Percentiles rank a stretch among this genome's conserved stretches.
phyloP scores from a whole-genome alignment of 2,113 vertebrate species.

The Microcebus jonahi region DNA sequence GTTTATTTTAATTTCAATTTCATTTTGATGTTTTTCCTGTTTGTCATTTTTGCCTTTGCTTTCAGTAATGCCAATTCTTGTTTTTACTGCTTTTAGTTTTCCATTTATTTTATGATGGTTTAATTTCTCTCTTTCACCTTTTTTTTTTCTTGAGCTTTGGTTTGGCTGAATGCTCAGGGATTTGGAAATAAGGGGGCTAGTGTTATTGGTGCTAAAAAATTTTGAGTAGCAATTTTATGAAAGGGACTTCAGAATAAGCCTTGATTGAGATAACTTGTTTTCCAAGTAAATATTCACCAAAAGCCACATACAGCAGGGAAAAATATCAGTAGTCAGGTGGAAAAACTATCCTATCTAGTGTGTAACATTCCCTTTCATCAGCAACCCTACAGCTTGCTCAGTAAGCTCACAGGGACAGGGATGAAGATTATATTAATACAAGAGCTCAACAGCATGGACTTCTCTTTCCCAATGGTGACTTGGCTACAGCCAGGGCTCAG shows the following conservation, averaged over 20 bases:
- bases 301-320: not conserved
- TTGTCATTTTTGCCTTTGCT: not conserved
- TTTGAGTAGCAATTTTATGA: not conserved
- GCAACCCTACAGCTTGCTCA: not conserved
- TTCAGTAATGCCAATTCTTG: not conserved
- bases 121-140: not conserved
- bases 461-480: not conserved
- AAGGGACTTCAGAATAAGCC: not conserved
- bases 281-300: not conserved
- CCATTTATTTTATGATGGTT: not conserved
- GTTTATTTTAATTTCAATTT: not conserved
- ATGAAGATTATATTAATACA: not conserved
- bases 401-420: accelerated
- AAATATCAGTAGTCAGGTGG: not conserved
- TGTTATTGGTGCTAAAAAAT: not conserved
- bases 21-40: not conserved
- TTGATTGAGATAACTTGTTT: not conserved
- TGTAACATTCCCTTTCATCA: not conserved
- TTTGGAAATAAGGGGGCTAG: not conserved
- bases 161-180: not conserved
- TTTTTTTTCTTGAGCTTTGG: not conserved
- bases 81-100: not conserved
- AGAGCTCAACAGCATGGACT: not conserved
- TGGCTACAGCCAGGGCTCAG: not conserved
- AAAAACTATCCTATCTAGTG: no score